Conservation (phyloP, 2,888 invertebrate species). For the Neuroscelio doddi region DNA sequence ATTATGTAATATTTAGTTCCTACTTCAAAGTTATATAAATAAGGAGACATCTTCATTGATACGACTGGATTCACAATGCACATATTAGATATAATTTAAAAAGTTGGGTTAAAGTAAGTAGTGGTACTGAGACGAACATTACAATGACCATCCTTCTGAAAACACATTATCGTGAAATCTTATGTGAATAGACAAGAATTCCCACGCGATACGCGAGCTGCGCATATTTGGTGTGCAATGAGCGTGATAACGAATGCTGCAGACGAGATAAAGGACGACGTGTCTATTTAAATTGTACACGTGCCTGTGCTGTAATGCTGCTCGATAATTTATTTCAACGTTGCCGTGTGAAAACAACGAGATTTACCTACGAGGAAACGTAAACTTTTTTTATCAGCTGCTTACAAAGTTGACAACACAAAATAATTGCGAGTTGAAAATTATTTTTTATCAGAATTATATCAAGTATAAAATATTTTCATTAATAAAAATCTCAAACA, state of each 20-base stretch:
- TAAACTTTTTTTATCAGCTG: too few relatives aligned
- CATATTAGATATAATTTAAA: not conserved
- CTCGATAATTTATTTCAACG: not conserved
- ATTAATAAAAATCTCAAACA: too few relatives aligned
- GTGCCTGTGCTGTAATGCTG: not conserved
- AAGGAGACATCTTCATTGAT: too few relatives aligned
- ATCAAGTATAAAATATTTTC: too few relatives aligned
- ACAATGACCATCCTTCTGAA: not conserved
- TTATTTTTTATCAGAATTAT: too few relatives aligned
- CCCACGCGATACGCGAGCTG: constrained; percentile 15
- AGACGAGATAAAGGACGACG: constrained; percentile 6
- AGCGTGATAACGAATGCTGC: constrained; percentile 1
- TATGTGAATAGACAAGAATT: constrained; percentile 12
- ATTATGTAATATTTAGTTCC: too few relatives aligned
- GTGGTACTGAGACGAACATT: not conserved
- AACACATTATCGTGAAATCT: constrained; percentile 10
- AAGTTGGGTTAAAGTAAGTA: not conserved
- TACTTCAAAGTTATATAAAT: too few relatives aligned
- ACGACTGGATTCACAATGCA: constrained; percentile 1
- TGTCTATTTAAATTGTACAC: constrained; percentile 9
- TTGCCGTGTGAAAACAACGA: not conserved
- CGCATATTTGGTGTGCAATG: constrained; percentile 7
- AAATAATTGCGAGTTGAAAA: too few relatives aligned
- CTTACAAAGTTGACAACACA: too few relatives aligned
- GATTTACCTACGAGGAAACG: not conserved